phyloP scores from a whole-genome alignment of 2,888 invertebrate genomes.

The Yponomeuta plumbellus region DNA sequence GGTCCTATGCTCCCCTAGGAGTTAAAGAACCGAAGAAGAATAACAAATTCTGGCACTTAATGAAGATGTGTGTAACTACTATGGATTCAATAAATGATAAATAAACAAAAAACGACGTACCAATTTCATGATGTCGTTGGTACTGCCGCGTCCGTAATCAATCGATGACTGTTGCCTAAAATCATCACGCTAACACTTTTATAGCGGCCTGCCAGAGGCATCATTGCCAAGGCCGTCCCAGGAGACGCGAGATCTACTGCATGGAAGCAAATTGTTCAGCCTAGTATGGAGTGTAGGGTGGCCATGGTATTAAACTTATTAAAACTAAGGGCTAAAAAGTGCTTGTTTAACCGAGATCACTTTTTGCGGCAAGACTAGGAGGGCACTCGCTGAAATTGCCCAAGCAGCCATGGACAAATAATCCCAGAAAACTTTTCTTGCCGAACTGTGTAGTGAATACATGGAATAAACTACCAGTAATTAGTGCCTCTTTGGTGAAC shows the following conservation, averaged over 20 bases:
- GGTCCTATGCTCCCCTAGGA: too few species aligned
- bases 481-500: too few species aligned
- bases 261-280: not conserved
- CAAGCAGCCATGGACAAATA: too few species aligned
- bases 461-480: too few species aligned
- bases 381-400: too few species aligned
- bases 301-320: not conserved
- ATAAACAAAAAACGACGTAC: slow-evolving; percentile 40
- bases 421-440: too few species aligned
- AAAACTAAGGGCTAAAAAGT: not conserved
- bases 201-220: slow-evolving; percentile 41
- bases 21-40: too few species aligned
- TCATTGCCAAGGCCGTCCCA: slow-evolving; percentile 53
- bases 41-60: too few species aligned
- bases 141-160: slow-evolving; percentile 41
- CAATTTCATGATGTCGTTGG: slow-evolving; percentile 56
- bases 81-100: not conserved
- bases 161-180: slow-evolving; percentile 48
- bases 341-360: too few species aligned
- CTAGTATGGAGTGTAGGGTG: slow-evolving; percentile 1
- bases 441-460: too few species aligned
- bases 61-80: too few species aligned
- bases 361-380: too few species aligned
- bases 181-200: slow-evolving; percentile 41
- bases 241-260: slow-evolving; percentile 32